Base-by-base conservation (phyloP, 2,797 vertebrate genomes). In the Pseudochromis fuscus region DNA sequence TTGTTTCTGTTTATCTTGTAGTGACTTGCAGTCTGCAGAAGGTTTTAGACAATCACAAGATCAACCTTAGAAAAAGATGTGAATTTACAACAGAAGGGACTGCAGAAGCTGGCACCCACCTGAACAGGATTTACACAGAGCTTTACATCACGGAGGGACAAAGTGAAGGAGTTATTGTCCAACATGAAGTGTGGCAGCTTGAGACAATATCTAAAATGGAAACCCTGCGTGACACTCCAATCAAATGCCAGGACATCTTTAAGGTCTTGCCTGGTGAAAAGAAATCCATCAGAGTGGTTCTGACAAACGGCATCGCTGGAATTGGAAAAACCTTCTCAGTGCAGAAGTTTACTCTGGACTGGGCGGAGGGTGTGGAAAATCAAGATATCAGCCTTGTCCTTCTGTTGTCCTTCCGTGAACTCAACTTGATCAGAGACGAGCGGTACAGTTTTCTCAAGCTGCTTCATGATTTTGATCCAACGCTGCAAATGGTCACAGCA, bases 261-360 rank as follows among this genome's bases (percentile, higher is more conserved):
- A 67, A 68, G 24, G 28, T 35, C 42, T 38, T 67, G 4, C 13
- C 42, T 19, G 67, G 63, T 27, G 52, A 73, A 40, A 42, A 13
- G 18, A 51, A 12, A 3, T 4, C 7, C 0, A 67, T 84, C 35
- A 78, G 79, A 63, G 63, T 75, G 0, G 81, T 85, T n/a, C 45
- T 91, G 37, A 91, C 82, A 0, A 86, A 74, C 27, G 89, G 89
- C 9, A 81, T 87, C 0, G 86, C 85, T 7, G 89, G 88, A 21
- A 88, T 89, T 10, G 89, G 89, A 15, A 86, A 87, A 52, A 85
- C 86, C 1, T 74, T 88, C 49, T 72, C 55, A 7, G 77, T 89
- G 19, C 81, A 84, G 72, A 88, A 84, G 71, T 85, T 85, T 30
- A 51, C 79, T 57, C n/a, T n/a, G n/a, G n/a, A n/a, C n/a, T n/a